Conservation (phyloP, 2,888 invertebrate species). For the Luffia ferchaultella region DNA sequence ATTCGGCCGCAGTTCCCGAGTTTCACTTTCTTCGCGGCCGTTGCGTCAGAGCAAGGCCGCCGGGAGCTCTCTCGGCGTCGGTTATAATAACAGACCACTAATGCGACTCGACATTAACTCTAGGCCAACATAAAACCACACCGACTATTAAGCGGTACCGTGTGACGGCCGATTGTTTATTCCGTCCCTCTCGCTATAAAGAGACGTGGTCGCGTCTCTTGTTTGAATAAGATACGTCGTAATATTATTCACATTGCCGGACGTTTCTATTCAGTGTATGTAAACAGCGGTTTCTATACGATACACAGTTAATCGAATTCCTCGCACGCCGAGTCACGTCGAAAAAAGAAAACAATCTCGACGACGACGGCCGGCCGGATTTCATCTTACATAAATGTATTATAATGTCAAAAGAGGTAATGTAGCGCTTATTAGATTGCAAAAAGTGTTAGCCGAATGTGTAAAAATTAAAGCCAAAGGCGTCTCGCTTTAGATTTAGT, state of each 20-base stretch:
- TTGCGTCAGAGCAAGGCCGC: slow-evolving; percentile 39
- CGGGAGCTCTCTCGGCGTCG: slow-evolving; percentile 19
- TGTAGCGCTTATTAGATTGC: too few species aligned
- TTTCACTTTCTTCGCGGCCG: slow-evolving; percentile 45
- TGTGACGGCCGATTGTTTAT: not conserved
- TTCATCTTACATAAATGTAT: too few species aligned
- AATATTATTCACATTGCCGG: not conserved
- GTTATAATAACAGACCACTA: slow-evolving; percentile 19
- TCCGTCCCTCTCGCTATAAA: not conserved
- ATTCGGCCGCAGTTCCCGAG: slow-evolving; percentile 35
- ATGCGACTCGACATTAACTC: slow-evolving; percentile 30
- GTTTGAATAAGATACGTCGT: not conserved
- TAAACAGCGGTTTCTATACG: not conserved
- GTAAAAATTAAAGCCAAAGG: too few species aligned
- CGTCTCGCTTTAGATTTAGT: too few species aligned
- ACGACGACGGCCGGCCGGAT: too few species aligned
- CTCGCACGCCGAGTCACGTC: not conserved
- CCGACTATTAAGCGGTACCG: not conserved
- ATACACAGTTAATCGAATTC: not conserved
- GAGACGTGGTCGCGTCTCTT: not conserved
- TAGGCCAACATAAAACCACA: slow-evolving; percentile 21
- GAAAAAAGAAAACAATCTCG: not conserved
- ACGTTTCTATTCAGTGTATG: not conserved
- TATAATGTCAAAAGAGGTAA: too few species aligned
- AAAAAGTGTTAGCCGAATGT: too few species aligned